These are phyloP conservation scores for Gopherus flavomarginatus DNA, from an alignment of 2,113 vertebrate species.

Conservation along the genomic window DNA sequence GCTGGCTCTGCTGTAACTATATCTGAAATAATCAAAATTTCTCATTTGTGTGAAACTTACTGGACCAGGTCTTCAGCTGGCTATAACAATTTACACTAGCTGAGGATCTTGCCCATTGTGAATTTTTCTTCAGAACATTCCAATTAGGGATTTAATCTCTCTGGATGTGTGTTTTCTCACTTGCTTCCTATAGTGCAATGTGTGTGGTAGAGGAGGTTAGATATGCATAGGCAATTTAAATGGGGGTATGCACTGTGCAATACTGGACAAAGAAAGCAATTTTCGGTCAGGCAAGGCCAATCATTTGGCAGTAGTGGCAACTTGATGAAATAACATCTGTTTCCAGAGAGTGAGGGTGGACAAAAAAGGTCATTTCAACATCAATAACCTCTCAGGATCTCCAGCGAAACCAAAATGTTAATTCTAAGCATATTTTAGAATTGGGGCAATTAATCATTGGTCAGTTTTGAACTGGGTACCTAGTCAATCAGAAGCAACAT, in stretches of 20 bases:
- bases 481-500: neutral
- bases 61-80: neutral
- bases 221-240: slow-evolving; percentile 3
- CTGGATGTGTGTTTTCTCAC: slow-evolving; percentile 36
- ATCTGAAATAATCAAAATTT: neutral
- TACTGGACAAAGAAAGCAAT: neutral
- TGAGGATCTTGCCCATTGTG: neutral
- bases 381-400: neutral
- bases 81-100: neutral
- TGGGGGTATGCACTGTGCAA: neutral
- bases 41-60: neutral
- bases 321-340: neutral
- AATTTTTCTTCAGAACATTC: slow-evolving; percentile 2
- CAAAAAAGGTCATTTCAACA: neutral
- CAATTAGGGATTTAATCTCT: slow-evolving; percentile 22
- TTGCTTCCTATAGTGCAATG: slow-evolving; percentile 3
- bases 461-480: neutral
- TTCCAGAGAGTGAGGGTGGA: neutral
- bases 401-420: neutral
- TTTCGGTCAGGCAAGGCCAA: neutral
- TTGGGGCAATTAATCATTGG: neutral
- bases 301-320: neutral
- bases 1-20: neutral
- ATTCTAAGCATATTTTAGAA: neutral
- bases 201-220: neutral